Base-by-base conservation (phyloP, 2,888 invertebrate species). In the Monopis laevigella region DNA sequence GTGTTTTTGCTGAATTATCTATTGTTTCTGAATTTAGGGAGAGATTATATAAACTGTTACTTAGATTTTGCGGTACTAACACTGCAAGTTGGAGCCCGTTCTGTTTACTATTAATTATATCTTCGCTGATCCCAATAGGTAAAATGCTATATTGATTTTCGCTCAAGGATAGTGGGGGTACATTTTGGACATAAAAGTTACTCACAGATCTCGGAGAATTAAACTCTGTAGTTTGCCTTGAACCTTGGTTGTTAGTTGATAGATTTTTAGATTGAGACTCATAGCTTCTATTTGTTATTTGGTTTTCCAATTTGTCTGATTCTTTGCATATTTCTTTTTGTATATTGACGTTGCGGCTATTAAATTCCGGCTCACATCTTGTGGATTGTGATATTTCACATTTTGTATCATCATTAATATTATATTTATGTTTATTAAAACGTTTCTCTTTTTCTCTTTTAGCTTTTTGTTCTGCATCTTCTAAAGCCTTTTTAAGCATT, bases 391-490 rank as follows among this genome's bases (percentile, higher is more conserved):
- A 8, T 12, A 7, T 36, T 21, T 19, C 21, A 16, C 3, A n/a
- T 3, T 4, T 2, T 10, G 7, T 17, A 36, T 19, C 21, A 40
- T 29, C 30, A 45, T 50, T 54, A 3, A 51, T 36, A 39, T 54
- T 60, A 56, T 66, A 66, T 48, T 66, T 75, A 17, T 69, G 62
- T 43, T 53, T 58, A 26, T 51, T 65, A 50, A 72, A 77, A 40
- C 68, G 72, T 54, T 82, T 84, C 48, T 84, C 84, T 54, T 86
- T 88, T 43, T 88, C 88, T 49, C 85, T 72, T 51, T 84, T 86
- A 0, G 92, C 91, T 27, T 87, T 86, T 51, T 85, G 85, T 52
- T 90, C 89, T 0, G 93, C 93, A 42, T 87, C 86, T 55, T 90
- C 88, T 30, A 95, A 82, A 1, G 93, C 92, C 58, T 88, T 87